phyloP scores from a whole-genome alignment of 2,797 vertebrate genomes.

The Sebastes kiyomatsui region DNA sequence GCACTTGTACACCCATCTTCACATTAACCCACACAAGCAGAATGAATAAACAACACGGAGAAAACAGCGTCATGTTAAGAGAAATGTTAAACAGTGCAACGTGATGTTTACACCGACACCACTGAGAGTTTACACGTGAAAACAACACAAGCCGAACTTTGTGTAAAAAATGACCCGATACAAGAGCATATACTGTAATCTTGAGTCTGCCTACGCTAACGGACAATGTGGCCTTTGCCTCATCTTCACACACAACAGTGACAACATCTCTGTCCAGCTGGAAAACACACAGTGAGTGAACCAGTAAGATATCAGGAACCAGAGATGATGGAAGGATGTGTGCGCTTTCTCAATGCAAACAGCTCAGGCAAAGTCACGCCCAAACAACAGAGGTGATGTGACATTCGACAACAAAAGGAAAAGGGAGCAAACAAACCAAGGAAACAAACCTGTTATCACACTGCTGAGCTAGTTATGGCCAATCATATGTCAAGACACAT shows the following conservation, averaged over 20 bases:
- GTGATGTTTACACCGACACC: constrained; percentile 20
- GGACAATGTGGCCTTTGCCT: neutral
- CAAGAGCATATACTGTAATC: neutral
- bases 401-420: neutral
- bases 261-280: constrained; percentile 6
- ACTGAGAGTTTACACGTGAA: constrained; percentile 5
- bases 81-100: constrained; percentile 14
- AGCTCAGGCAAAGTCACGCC: neutral
- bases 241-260: neutral
- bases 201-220: neutral
- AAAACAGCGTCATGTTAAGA: constrained; percentile 1
- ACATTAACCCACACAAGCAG: neutral
- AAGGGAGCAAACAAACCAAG: neutral
- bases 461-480: neutral
- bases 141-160: neutral
- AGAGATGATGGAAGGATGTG: neutral
- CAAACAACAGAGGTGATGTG: neutral
- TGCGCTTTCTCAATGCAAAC: constrained; percentile 8
- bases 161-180: neutral
- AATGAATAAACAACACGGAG: constrained; percentile 29
- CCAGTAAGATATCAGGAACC: neutral
- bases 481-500: neutral
- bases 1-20: neutral
- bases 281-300: neutral
- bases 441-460: neutral